These are phyloP conservation scores for Sweltsa coloradensis DNA, from an alignment of 1,140 invertebrate genomes.

Conservation along the genomic window DNA sequence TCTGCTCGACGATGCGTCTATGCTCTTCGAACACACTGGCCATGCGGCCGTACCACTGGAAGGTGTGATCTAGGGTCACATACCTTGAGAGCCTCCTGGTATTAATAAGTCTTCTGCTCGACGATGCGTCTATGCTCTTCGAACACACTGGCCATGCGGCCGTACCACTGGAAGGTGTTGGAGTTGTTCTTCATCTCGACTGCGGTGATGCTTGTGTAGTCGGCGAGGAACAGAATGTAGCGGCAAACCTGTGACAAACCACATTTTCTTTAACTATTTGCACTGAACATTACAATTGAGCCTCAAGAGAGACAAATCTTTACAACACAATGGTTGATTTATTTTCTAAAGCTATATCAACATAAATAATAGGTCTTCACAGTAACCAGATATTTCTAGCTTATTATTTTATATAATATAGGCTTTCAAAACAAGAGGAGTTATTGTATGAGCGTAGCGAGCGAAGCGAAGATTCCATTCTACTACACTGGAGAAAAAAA, in stretches of 20 bases:
- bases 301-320: too few relatives aligned
- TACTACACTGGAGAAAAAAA: too few relatives aligned
- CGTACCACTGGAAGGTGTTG: slow-evolving; percentile 75
- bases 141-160: slow-evolving; percentile 64
- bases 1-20: slow-evolving; percentile 62
- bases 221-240: slow-evolving; percentile 55
- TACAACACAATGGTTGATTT: too few relatives aligned
- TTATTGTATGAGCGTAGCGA: too few relatives aligned
- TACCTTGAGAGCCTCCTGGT: slow-evolving; percentile 65
- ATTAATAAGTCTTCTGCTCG: slow-evolving; percentile 72
- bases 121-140: slow-evolving; percentile 70
- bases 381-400: too few relatives aligned
- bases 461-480: too few relatives aligned
- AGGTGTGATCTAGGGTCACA: slow-evolving; percentile 32
- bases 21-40: slow-evolving; percentile 70
- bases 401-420: too few relatives aligned
- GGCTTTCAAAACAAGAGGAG: too few relatives aligned
- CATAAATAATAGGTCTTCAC: too few relatives aligned
- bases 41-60: slow-evolving; percentile 75
- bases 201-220: slow-evolving; percentile 63
- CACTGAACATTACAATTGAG: not conserved
- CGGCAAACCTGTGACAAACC: slow-evolving; percentile 3
- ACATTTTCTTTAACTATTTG: not conserved
- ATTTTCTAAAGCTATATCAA: too few relatives aligned
- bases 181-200: slow-evolving; percentile 79